Percentiles rank a stretch among this genome's conserved stretches.
phyloP scores from a whole-genome alignment of 1,140 invertebrate species.

The Bombus breviceps region DNA sequence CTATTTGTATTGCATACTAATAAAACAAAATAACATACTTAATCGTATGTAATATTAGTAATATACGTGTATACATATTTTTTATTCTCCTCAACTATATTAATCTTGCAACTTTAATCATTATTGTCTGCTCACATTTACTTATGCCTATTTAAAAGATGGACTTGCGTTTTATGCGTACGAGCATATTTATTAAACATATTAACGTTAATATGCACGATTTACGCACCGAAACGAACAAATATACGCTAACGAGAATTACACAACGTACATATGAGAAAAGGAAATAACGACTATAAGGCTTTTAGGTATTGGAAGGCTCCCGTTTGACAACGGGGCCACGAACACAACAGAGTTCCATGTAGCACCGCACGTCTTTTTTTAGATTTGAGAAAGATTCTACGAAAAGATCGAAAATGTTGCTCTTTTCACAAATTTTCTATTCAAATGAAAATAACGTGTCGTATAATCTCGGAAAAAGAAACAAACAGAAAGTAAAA shows the following conservation, averaged over 20 bases:
- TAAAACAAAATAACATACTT: constrained; percentile 29
- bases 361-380: neutral
- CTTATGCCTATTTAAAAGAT: constrained; percentile 74
- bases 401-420: neutral
- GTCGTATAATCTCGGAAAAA: neutral
- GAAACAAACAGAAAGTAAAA: neutral
- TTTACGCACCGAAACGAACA: constrained; percentile 3
- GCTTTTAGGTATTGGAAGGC: constrained; percentile 24
- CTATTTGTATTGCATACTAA: constrained; percentile 23
- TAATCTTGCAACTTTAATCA: constrained; percentile 69
- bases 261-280: neutral
- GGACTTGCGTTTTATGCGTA: constrained; percentile 16
- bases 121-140: constrained; percentile 83
- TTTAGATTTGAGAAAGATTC: too few species aligned
- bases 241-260: neutral
- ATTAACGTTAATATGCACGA: constrained; percentile 7
- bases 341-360: constrained; percentile 57
- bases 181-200: constrained; percentile 29
- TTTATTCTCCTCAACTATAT: constrained; percentile 48
- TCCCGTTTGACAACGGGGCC: neutral
- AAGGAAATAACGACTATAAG: constrained; percentile 12
- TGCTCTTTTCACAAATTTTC: neutral
- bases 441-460: neutral
- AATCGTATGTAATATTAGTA: constrained; percentile 28
- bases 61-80: constrained; percentile 38